These are phyloP conservation scores for Trichomycterus rosablanca DNA, from an alignment of 2,113 vertebrate genomes.

Conservation along the genomic window DNA sequence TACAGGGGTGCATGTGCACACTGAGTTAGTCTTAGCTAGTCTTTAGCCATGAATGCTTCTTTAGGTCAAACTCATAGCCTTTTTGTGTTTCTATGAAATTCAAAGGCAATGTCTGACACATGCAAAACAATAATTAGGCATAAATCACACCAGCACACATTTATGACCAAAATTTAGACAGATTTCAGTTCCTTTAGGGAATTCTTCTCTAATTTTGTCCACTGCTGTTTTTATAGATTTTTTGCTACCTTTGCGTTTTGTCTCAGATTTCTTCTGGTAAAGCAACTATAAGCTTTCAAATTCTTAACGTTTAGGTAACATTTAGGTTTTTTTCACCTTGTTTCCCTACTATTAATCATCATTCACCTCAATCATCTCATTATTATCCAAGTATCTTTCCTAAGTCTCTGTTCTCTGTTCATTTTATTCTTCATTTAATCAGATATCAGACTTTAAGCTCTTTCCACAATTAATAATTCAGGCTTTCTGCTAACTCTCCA, in stretches of 20 bases:
- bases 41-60: too few species aligned
- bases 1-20: too few species aligned
- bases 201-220: too few species aligned
- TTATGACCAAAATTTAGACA: background rate
- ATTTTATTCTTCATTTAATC: constrained; percentile 3
- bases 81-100: too few species aligned
- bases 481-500: background rate
- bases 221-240: too few species aligned
- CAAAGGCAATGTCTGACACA: too few species aligned
- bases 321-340: background rate
- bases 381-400: background rate
- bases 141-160: too few species aligned
- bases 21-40: too few species aligned
- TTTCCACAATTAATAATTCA: constrained; percentile 4
- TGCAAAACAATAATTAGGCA: too few species aligned
- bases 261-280: too few species aligned
- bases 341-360: background rate
- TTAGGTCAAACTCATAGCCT: too few species aligned
- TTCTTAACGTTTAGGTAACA: background rate
- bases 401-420: background rate
- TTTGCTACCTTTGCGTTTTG: too few species aligned
- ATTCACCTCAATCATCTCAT: constrained; percentile 2
- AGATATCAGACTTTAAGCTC: background rate
- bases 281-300: background rate
- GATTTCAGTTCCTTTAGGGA: background rate